Percentiles rank a stretch among this genome's conserved stretches.
Evolutionary conservation across 2,797 vertebrate species (phyloP).

Genomic region (Phyllotis vaccarum): DNA sequence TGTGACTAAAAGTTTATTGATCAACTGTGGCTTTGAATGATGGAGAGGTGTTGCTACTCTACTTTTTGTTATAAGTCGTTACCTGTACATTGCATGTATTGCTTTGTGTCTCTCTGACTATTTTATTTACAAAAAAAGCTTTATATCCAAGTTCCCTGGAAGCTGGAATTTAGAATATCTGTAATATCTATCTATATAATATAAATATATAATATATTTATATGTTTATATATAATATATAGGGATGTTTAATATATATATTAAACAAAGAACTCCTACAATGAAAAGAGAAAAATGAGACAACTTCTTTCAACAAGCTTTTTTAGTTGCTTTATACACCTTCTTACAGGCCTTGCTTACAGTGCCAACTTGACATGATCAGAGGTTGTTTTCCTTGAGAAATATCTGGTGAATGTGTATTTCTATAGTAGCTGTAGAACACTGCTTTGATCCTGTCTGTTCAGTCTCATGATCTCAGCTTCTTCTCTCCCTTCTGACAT

Average conservation of each 20-base stretch:
- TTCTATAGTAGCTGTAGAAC: neutral
- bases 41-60: neutral
- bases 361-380: neutral
- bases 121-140: neutral
- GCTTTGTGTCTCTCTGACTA: neutral
- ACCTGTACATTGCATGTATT: neutral
- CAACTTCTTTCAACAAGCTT: neutral
- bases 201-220: too few relatives aligned
- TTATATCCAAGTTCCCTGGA: neutral
- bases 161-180: neutral
- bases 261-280: neutral
- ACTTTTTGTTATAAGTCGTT: neutral
- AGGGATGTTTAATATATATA: too few relatives aligned
- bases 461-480: neutral
- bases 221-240: too few relatives aligned
- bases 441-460: neutral
- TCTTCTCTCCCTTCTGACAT: neutral
- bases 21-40: neutral
- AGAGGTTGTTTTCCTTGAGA: too few relatives aligned
- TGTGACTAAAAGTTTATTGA: neutral
- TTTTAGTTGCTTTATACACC: too few relatives aligned
- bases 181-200: too few relatives aligned
- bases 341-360: too few relatives aligned
- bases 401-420: neutral
- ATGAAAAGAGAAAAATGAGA: neutral